Evolutionary conservation across 2,113 vertebrate species (phyloP).

Genomic region (Rhinogobius similis): DNA sequence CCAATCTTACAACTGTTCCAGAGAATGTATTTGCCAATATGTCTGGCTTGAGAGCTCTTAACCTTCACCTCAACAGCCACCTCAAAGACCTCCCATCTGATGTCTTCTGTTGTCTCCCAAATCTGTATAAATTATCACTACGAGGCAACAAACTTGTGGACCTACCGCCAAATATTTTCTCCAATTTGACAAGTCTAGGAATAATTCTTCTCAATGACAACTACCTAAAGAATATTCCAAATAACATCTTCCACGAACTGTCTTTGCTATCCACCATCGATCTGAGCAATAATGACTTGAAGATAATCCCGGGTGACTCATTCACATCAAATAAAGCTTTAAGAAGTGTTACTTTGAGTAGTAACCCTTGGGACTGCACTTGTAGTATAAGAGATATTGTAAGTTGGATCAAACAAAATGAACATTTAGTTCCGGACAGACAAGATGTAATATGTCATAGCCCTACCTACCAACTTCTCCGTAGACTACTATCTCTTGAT

Average conservation of each 20-base stretch:
- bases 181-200: constrained; percentile 66
- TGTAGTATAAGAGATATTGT: constrained; percentile 80
- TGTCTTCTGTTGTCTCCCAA: constrained; percentile 78
- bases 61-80: constrained; percentile 74
- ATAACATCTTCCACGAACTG: constrained; percentile 75
- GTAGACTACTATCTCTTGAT: constrained; percentile 46
- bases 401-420: constrained; percentile 80
- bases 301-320: constrained; percentile 58
- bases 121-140: constrained; percentile 79
- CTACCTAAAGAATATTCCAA: constrained; percentile 70
- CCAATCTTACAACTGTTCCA: constrained; percentile 82
- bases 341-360: constrained; percentile 55
- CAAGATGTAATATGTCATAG: constrained; percentile 51
- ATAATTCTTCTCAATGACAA: constrained; percentile 76
- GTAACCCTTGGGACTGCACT: constrained; percentile 84
- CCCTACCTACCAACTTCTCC: constrained; percentile 32
- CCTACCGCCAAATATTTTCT: constrained; percentile 80
- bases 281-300: constrained; percentile 58
- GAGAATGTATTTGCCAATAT: constrained; percentile 84
- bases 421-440: constrained; percentile 50
- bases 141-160: constrained; percentile 71
- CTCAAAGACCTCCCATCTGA: constrained; percentile 78
- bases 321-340: constrained; percentile 49
- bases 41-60: constrained; percentile 78
- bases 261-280: constrained; percentile 63